Base-by-base conservation (phyloP, 2,113 vertebrate species). In the Hirundichthys speculiger region DNA sequence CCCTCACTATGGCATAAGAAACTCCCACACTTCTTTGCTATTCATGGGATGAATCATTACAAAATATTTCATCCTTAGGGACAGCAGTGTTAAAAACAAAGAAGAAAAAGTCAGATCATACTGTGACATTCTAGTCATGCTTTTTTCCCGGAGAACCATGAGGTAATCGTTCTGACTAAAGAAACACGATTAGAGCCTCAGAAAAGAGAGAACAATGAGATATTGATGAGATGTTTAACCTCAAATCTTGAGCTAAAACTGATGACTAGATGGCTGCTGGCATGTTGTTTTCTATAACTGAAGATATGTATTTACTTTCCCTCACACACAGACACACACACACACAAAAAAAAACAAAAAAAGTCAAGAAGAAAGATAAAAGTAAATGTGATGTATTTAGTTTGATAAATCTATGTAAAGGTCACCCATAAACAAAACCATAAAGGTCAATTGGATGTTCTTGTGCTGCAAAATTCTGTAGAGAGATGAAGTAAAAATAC, bases 161-260 rank as follows among this genome's bases (percentile, higher is more conserved):
- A 67, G 8, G 16, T 41, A 25, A 2, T n/a, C 42, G 30, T 45
- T 39, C 3, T 52, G 2, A 3, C 24, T 47, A 20, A 55, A 21
- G 27, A 47, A 12, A 13, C 43, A 30, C 13, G 7, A 43, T 51
- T 15, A 43, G 47, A 16, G 19, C 21, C 20, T 24, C 13, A 12
- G 4, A 13, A 25, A 16, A 14, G 10, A 2, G 38, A 38, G 21
- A 42, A 54, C n/a, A 48, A 50, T 60, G 25, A 42, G 41, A 22
- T 8, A 61, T 0, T 41, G 27, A 47, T 58, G 48, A 51, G 54
- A 64, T 42, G 59, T 13, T 3, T 52, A 18, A 65, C 42, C 39
- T 56, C 18, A 39, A 1, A 8, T 58, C 41, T 49, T 27, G 5
- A 24, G 1, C 24, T 43, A 1, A 43, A 47, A 65, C 45, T 46